phyloP scores from a whole-genome alignment of 2,113 vertebrate genomes.

The Irena cyanogastra region DNA sequence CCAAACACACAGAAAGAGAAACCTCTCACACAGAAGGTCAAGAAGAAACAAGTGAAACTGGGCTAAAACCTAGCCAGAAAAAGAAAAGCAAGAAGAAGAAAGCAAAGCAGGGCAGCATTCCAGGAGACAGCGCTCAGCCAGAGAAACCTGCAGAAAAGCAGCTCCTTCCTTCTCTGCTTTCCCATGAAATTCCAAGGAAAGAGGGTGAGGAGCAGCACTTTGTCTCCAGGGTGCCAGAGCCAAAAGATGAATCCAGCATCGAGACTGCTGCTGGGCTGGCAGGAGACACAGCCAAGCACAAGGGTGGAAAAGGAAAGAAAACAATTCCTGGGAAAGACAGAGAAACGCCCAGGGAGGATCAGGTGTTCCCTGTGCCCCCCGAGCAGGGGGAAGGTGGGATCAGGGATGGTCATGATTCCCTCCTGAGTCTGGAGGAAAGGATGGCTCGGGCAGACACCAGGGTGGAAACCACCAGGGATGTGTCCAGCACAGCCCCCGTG shows the following conservation, averaged over 20 bases:
- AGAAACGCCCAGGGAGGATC: neutral
- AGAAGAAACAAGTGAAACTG: neutral
- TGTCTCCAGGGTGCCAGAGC: slow-evolving; percentile 40
- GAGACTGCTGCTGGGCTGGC: neutral
- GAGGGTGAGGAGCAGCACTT: slow-evolving; percentile 1
- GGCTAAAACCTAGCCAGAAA: neutral
- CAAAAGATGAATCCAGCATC: neutral
- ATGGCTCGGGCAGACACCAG: neutral
- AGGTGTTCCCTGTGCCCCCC: neutral
- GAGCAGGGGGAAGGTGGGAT: neutral
- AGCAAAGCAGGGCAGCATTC: neutral
- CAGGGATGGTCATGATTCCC: neutral
- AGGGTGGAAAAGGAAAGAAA: neutral
- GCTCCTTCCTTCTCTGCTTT: neutral
- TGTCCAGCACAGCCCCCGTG: neutral
- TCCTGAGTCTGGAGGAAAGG: neutral
- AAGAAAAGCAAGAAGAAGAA: slow-evolving; percentile 34
- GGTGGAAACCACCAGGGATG: neutral
- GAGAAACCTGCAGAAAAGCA: neutral
- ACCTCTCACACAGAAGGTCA: neutral
- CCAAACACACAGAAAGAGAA: neutral
- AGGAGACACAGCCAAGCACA: neutral
- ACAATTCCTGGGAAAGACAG: neutral
- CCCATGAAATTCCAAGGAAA: neutral
- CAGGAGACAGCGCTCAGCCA: neutral